Base-by-base conservation (phyloP, 1,140 invertebrate species). In the Lasioglossum albipes region DNA sequence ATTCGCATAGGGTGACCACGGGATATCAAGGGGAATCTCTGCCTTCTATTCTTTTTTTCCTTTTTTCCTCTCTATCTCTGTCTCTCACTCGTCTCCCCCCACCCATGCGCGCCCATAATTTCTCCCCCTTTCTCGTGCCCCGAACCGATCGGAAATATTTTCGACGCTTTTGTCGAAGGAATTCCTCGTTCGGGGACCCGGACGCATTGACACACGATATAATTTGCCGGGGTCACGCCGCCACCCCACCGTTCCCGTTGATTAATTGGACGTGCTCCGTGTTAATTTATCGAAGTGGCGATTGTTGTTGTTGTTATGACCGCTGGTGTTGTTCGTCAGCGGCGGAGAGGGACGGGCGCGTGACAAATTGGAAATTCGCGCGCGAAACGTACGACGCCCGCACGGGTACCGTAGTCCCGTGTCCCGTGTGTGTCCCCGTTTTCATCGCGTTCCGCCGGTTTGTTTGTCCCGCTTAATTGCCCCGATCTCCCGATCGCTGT, bases 1-100 rank as follows among this genome's bases (percentile, higher is more conserved):
- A 82, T 82, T 79, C 64, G 81, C 76, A 49, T 49, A 79, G 84
- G 78, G 75, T 88, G 81, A 88, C 84, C 84, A 85, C 84, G 41
- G 86, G 85, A 89, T 85, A 81, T 68, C 67, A 22, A 31, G 41
- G 49, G 77, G 69, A 71, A 79, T 79, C 49, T 67, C 45, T 41
- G 42, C 36, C 57, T 31, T 70, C 49, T 52, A 69, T 62, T 67
- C 42, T 49, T 75, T 62, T 49, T 31, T 13, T 42, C 18, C 36
- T 64, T 18, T 64, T 27, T 22, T 18, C 18, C 59, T 16, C 31
- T n/a, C 64, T 36, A 42, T 22, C 49, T 62, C 18, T 68, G 20
- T 31, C 49, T 22, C 36, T 64, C 20, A 57, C 27, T 31, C 42
- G 20, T 49, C 22, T 27, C 49, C 12, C 22, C 36, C 49, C 12